A percentile compares a stretch with the other conserved stretches of the same genome.
Evolutionary conservation across 2,797 vertebrate species (phyloP).

Genomic region (Enteromius viviparus): DNA sequence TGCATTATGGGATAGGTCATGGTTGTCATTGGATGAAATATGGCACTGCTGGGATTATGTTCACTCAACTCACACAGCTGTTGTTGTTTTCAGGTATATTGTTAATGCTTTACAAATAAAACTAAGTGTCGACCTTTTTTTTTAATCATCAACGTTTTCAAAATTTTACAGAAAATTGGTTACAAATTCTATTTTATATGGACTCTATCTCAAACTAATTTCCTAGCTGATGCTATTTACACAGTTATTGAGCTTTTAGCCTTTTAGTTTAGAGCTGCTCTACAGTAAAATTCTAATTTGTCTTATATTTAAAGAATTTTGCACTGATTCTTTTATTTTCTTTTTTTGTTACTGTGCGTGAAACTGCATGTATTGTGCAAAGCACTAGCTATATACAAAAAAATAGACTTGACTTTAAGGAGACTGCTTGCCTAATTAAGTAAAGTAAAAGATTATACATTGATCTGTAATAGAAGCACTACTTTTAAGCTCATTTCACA

Average conservation of each 20-base stretch:
- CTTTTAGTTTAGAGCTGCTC: neutral
- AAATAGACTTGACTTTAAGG: neutral
- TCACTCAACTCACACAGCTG: neutral
- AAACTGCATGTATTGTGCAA: neutral
- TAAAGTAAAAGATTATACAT: neutral
- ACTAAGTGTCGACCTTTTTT: neutral
- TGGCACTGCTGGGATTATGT: neutral
- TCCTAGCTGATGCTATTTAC: neutral
- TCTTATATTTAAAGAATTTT: too few relatives aligned
- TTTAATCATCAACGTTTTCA: neutral
- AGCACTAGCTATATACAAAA: neutral
- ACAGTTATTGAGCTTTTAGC: neutral
- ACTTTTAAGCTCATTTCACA: neutral
- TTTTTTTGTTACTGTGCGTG: neutral
- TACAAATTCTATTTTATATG: neutral
- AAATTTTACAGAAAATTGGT: neutral
- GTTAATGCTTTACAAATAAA: neutral
- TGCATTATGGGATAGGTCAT: slow-evolving; percentile 11
- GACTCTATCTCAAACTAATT: neutral
- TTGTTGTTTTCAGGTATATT: neutral
- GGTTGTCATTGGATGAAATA: slow-evolving; percentile 17
- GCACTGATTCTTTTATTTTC: too few relatives aligned
- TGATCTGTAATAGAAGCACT: neutral
- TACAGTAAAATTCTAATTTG: neutral
- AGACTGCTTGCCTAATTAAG: neutral